These are phyloP conservation scores for Pangasius djambal DNA, from an alignment of 2,797 vertebrate genomes.

Conservation along the genomic window DNA sequence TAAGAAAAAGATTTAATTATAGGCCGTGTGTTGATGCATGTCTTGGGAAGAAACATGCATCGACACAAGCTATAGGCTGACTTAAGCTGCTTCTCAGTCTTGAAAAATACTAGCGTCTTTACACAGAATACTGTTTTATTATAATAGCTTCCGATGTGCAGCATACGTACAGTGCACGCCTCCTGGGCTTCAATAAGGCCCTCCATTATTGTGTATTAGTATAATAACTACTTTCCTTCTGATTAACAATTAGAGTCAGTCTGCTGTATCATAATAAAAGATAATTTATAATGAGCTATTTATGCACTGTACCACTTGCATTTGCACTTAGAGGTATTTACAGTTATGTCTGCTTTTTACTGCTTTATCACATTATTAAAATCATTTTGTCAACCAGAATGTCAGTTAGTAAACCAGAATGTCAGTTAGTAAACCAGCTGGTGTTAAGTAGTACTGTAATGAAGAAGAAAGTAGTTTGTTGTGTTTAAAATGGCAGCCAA, in stretches of 20 bases:
- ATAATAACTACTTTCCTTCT: slow-evolving; percentile 9
- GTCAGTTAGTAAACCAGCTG: background rate
- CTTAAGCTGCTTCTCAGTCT: slow-evolving; percentile 10
- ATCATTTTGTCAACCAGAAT: background rate
- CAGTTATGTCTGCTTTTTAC: background rate
- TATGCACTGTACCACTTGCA: background rate
- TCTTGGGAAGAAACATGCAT: slow-evolving; percentile 46
- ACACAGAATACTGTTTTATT: background rate
- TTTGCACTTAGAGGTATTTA: background rate
- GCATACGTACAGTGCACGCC: background rate
- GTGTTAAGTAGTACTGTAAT: background rate
- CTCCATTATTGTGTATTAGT: background rate
- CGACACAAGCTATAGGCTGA: slow-evolving; percentile 29
- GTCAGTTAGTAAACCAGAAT: background rate
- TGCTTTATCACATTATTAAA: background rate
- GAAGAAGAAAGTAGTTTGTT: background rate
- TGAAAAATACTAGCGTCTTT: background rate
- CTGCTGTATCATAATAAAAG: background rate
- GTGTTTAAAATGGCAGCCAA: background rate
- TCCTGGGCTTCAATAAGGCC: background rate
- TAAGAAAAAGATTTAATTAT: slow-evolving; percentile 33
- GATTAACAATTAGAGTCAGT: background rate
- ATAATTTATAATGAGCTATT: background rate
- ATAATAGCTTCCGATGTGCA: background rate
- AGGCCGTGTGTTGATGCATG: slow-evolving; percentile 41